Evolutionary conservation across 1,140 invertebrate species (phyloP).

Genomic region (Mamestra configurata): DNA sequence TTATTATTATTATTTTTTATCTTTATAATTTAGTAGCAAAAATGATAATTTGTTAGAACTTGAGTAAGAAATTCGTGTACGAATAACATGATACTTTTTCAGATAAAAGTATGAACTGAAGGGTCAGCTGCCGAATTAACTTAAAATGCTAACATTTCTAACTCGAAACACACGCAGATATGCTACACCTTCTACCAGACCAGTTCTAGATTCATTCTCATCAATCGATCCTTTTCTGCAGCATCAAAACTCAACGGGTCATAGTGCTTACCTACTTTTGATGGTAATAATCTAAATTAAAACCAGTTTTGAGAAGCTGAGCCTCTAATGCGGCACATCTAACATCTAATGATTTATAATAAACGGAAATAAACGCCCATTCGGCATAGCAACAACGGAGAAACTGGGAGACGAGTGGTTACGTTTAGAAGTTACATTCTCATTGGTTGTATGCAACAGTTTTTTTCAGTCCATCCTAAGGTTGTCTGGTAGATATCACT

Average conservation of each 20-base stretch:
- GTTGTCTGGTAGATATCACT: no score
- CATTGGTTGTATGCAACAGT: no score
- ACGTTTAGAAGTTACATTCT: background rate
- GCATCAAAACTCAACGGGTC: conserved; percentile 10
- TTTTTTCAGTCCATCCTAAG: no score
- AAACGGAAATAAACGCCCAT: conserved; percentile 48
- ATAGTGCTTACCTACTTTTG: conserved; percentile 36
- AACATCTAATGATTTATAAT: conserved; percentile 46
- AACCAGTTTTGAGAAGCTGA: conserved; percentile 22
- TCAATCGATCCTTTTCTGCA: background rate
- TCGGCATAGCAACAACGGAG: conserved; percentile 36
- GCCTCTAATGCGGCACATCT: conserved; percentile 33
- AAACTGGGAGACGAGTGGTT: background rate
- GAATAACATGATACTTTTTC: no score
- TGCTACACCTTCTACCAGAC: background rate
- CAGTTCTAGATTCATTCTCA: background rate
- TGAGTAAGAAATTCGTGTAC: no score
- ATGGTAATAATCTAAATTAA: conserved; percentile 21
- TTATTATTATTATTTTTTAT: no score
- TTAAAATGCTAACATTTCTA: no score
- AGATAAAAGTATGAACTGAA: no score
- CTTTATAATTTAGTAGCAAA: no score
- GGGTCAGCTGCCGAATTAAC: no score
- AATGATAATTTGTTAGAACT: no score
- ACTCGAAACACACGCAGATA: no score